phyloP scores from a whole-genome alignment of 2,888 invertebrate species.

The Polydrusus pterygomalis region DNA sequence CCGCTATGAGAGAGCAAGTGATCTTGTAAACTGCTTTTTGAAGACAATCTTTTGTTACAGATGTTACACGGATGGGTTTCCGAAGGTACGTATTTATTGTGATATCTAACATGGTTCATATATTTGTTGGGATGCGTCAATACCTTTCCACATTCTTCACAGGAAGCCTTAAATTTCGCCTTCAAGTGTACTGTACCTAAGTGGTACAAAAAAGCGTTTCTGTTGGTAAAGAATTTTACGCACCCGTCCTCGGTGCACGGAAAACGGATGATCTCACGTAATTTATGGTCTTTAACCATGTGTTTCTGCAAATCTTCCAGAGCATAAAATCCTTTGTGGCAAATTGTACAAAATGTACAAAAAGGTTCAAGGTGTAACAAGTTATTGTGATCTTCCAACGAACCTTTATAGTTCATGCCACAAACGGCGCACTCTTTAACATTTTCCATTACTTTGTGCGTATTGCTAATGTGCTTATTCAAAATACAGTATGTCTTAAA shows the following conservation, averaged over 20 bases:
- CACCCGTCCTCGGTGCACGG: neutral
- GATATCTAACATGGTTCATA: conserved; percentile 56
- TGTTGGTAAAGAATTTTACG: neutral
- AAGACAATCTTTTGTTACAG: neutral
- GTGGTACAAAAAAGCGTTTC: neutral
- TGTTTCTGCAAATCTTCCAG: neutral
- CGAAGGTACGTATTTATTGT: neutral
- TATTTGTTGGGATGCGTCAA: conserved; percentile 51
- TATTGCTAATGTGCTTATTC: conserved; percentile 9
- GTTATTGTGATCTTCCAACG: neutral
- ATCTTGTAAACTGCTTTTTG: neutral
- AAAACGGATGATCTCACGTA: neutral
- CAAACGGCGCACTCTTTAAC: neutral
- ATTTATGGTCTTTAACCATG: neutral
- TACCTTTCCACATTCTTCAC: conserved; percentile 59
- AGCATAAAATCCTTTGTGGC: conserved; percentile 3
- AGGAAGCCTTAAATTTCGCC: neutral
- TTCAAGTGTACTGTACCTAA: conserved; percentile 60
- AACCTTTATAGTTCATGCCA: neutral
- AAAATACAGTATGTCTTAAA: neutral
- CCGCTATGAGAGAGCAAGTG: conserved; percentile 73
- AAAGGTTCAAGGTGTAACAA: neutral
- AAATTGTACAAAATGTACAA: neutral
- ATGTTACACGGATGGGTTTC: neutral
- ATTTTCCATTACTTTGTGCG: conserved; percentile 7